Conservation (phyloP, 2,797 vertebrate genomes). For the Steatocranus sp. region DNA sequence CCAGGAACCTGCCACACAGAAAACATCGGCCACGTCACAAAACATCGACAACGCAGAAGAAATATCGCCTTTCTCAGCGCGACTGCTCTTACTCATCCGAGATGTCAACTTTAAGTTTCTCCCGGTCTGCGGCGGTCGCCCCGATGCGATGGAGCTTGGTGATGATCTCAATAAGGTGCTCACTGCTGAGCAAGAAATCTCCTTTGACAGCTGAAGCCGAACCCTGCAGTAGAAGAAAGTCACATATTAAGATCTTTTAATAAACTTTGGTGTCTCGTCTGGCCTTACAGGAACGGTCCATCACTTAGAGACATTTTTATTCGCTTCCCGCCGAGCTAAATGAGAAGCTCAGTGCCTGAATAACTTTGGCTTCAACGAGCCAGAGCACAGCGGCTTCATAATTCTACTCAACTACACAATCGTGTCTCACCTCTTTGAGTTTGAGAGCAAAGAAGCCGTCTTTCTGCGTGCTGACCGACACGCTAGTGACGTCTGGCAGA, state of each 20-base stretch:
- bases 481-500: conserved; percentile 87
- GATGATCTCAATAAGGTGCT: conserved; percentile 95
- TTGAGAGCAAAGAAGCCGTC: conserved; percentile 95
- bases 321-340: neutral
- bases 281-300: neutral
- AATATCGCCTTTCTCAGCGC: fast-evolving
- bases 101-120: conserved; percentile 90
- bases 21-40: neutral
- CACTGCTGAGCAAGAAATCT: conserved; percentile 94
- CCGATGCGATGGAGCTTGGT: conserved; percentile 91
- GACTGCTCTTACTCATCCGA: conserved; percentile 87
- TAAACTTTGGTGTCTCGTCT: neutral
- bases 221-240: conserved; percentile 72
- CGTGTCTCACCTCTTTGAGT: conserved; percentile 86
- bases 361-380: neutral
- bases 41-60: neutral
- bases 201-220: conserved; percentile 90
- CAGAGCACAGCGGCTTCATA: neutral
- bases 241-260: neutral
- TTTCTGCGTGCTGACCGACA: conserved; percentile 92
- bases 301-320: neutral
- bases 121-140: conserved; percentile 81
- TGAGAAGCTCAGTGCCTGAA: neutral
- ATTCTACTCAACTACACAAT: neutral
- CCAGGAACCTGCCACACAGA: conserved; percentile 83